Percentiles rank a stretch among this genome's conserved stretches.
phyloP scores from a whole-genome alignment of 2,113 vertebrate genomes.

The Ceyx melanurus region DNA sequence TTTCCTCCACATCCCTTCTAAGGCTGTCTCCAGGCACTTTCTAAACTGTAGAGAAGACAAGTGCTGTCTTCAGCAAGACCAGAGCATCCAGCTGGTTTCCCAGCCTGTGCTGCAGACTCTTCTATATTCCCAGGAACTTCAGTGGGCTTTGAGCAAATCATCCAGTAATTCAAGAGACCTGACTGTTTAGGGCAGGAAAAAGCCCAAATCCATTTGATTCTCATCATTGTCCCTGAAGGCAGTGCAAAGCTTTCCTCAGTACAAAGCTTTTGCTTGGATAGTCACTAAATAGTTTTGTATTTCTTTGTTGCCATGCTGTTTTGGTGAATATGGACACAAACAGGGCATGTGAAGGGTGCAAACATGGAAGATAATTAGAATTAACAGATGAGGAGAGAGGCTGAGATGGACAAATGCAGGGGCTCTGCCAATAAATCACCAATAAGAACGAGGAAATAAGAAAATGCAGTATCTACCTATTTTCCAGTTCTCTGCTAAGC shows the following conservation, averaged over 20 bases:
- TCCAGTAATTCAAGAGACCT: neutral
- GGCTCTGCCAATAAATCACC: conserved; percentile 56
- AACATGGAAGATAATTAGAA: conserved; percentile 44
- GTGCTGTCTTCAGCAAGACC: neutral
- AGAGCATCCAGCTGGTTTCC: neutral
- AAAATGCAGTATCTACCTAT: conserved; percentile 53
- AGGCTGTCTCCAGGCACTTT: neutral
- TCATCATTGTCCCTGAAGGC: neutral
- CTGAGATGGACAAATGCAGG: conserved; percentile 25
- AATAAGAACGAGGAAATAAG: conserved; percentile 52
- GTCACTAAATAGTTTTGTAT: neutral
- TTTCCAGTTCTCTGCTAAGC: conserved; percentile 59
- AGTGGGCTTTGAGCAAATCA: neutral
- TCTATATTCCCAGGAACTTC: neutral
- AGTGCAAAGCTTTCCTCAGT: neutral
- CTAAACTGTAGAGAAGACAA: neutral
- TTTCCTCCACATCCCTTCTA: too few relatives aligned
- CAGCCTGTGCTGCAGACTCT: neutral
- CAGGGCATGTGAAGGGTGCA: neutral
- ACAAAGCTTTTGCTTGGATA: neutral
- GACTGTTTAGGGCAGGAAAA: neutral
- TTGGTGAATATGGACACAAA: neutral
- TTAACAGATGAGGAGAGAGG: conserved; percentile 15
- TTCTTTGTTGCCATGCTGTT: neutral
- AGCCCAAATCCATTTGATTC: neutral